A percentile compares a stretch with the other conserved stretches of the same genome.
Evolutionary conservation across 2,113 vertebrate genomes (phyloP).

Genomic region (Trachemys scripta): DNA sequence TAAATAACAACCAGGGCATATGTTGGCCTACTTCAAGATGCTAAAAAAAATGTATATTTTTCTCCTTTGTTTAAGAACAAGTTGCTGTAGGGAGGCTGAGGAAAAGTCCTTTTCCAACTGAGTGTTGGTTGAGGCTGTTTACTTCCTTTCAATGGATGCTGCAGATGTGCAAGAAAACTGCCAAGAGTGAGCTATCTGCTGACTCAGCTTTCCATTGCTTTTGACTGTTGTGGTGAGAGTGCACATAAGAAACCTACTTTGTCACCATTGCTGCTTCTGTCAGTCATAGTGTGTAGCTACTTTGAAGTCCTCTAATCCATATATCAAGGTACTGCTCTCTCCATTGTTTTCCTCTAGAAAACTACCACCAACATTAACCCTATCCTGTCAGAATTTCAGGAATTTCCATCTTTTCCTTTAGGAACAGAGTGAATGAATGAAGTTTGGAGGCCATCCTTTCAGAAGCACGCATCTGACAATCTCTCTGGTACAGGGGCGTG

Average conservation of each 20-base stretch:
- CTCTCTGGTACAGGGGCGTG: not conserved
- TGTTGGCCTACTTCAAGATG: not conserved
- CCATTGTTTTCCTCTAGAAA: slow-evolving; percentile 23
- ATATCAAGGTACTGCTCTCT: slow-evolving; percentile 12
- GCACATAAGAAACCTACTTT: not conserved
- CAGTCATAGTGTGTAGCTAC: not conserved
- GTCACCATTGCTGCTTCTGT: slow-evolving; percentile 39
- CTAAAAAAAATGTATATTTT: not conserved
- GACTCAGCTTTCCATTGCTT: slow-evolving; percentile 29
- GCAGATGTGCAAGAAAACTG: slow-evolving; percentile 11
- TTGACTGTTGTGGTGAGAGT: slow-evolving; percentile 15
- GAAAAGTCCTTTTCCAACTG: not conserved
- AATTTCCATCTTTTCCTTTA: slow-evolving; percentile 43
- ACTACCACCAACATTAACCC: slow-evolving; percentile 5
- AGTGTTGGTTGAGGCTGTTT: slow-evolving; percentile 4
- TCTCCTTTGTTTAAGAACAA: slow-evolving; percentile 10
- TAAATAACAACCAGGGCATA: slow-evolving; percentile 9
- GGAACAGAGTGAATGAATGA: slow-evolving; percentile 27
- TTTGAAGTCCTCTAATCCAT: slow-evolving; percentile 50
- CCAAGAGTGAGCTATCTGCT: not conserved
- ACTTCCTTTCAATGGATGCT: slow-evolving; percentile 46
- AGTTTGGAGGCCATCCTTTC: slow-evolving; percentile 11
- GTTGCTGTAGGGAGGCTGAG: not conserved
- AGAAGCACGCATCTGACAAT: not conserved
- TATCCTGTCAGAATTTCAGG: slow-evolving; percentile 34